Base-by-base conservation (phyloP, 2,888 invertebrate genomes). In the Pantelozetes paolii region DNA sequence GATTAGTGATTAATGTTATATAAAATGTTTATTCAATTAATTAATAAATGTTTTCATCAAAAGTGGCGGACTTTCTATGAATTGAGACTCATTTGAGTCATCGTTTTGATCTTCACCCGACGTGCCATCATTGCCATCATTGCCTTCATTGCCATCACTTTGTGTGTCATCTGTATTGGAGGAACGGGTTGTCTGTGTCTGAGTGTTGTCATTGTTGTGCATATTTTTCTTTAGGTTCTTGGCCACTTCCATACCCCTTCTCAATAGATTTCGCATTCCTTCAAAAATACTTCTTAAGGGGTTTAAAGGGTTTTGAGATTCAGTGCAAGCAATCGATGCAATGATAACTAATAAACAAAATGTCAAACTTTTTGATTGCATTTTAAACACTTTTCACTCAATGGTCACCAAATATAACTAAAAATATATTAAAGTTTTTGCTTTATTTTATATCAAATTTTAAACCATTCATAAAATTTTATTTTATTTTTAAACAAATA, bases 241-340 rank as follows among this genome's bases (percentile, higher is more conserved):
- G 3, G 62, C 62, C 30, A 62, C 30, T 30, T 62, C 32, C 62
- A 62, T 62, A 30, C 62, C 62, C 18, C 62, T 28, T 32, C 32
- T 20, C 1, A 62, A 6, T 15, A 62, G 30, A 30, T 62, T 62
- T 20, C 62, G n/a, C 62, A 62, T 62, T 11, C 62, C 62, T 62
- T 62, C 62, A 26, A 62, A 62, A 15, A 62, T 62, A 62, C 62
- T 62, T 13, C 62, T 62, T 9, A 62, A 62, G 18, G 62, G 62
- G 18, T 62, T 62, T n/a, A 18, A 13, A 18, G 45, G 40, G 13
- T 40, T 40, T 30, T 62, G 62, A 9, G 30, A 28, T 30, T 62
- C 62, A 18, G 9, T 62, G 28, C 9, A 23, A 20, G 26, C 62
- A 30, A 62, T 62, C 13, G 26, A 28, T 11, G 62, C 28, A 2